Base-by-base conservation (phyloP, 2,888 invertebrate genomes). In the Hyalella azteca region DNA sequence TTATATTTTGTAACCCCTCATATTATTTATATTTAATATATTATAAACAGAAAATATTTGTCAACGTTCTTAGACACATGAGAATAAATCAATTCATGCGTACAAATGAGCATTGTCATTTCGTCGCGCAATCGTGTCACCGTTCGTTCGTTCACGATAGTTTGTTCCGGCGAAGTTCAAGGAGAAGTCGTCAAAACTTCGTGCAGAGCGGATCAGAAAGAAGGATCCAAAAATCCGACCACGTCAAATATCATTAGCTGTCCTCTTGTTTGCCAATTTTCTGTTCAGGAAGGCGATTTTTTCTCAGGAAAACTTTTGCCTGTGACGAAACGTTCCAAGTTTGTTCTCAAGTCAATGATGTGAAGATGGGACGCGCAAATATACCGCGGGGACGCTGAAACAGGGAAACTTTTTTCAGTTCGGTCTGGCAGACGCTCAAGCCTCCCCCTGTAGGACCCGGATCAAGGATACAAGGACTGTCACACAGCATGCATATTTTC, bases 161-260 rank as follows among this genome's bases (percentile, higher is more conserved):
- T n/a, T n/a, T n/a, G n/a, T n/a, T n/a, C n/a, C n/a, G n/a, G n/a
- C n/a, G n/a, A n/a, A n/a, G n/a, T n/a, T n/a, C n/a, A n/a, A n/a
- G n/a, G n/a, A n/a, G 54, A 54, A 19, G 54, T 54, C 66, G 66
- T 66, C 66, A 36, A 32, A 66, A 66, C 66, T 66, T 66, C 39
- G 22, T 36, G 66, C 66, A 66, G 66, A 36, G 66, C 32, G 36
- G 66, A 66, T 66, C 66, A 66, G 66, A 36, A 66, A 66, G 54
- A 66, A 66, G 3, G 66, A 66, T 66, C 66, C 66, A 66, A 66
- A 66, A 66, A 66, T 66, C 66, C 66, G 36, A 36, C 66, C 66
- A 66, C 36, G 66, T 66, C 66, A 66, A 66, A 66, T 66, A 66
- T 66, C 66, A 66, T 66, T 66, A 66, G 66, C 66, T 66, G 66